Conservation (phyloP, 2,113 vertebrate genomes). For the Neolamprologus devosi region DNA sequence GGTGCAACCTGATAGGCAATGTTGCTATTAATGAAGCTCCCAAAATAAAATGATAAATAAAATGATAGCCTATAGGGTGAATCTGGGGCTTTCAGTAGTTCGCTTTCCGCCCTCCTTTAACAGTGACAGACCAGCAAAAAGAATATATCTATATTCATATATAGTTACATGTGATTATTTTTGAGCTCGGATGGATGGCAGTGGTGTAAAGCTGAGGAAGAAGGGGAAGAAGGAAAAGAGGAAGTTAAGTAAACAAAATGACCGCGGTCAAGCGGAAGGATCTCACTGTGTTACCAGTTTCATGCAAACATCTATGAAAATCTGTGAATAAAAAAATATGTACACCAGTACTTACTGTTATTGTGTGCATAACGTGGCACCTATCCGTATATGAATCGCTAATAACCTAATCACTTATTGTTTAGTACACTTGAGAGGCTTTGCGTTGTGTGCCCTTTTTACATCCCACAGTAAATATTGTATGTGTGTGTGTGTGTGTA, state of each 20-base stretch:
- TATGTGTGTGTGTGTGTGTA: not conserved
- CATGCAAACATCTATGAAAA: not conserved
- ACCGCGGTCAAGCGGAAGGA: not conserved
- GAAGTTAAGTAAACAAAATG: not conserved
- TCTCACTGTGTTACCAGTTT: not conserved
- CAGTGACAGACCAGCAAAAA: not conserved
- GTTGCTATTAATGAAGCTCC: not conserved
- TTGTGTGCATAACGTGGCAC: not conserved
- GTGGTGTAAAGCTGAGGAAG: not conserved
- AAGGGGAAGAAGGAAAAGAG: not conserved
- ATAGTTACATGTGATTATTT: not conserved
- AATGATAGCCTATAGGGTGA: not conserved
- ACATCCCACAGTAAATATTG: not conserved
- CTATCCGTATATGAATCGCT: not conserved
- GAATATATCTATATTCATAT: not conserved
- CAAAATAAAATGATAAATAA: not conserved
- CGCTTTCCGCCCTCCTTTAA: not conserved
- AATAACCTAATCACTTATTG: not conserved
- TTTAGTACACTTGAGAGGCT: not conserved
- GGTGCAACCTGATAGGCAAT: not conserved
- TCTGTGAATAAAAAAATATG: not conserved
- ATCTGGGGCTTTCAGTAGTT: not conserved
- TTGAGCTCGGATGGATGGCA: not conserved
- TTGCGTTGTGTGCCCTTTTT: not conserved
- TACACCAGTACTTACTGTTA: not conserved